Evolutionary conservation across 2,113 vertebrate genomes (phyloP).

Genomic region (Pyxicephalus adspersus): DNA sequence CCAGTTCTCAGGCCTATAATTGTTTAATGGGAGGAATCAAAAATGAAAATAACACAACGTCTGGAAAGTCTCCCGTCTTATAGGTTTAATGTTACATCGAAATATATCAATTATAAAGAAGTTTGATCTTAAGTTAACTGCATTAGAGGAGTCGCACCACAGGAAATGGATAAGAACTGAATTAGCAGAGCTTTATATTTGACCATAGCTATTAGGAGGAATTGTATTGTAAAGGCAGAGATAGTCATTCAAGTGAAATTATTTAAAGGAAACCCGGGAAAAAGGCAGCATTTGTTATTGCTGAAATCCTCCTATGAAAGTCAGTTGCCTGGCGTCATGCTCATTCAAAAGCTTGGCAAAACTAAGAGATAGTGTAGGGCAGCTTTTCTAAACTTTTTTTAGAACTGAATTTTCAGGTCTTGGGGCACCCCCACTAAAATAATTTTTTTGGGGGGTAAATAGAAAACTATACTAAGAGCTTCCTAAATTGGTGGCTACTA

Average conservation of each 20-base stretch:
- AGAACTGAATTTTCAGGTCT: too few relatives aligned
- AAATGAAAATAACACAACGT: constrained; percentile 30
- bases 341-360: too few relatives aligned
- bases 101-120: constrained; percentile 47
- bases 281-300: too few relatives aligned
- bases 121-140: constrained; percentile 8
- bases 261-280: not conserved
- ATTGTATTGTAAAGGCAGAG: not conserved
- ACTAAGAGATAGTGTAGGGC: too few relatives aligned
- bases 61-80: not conserved
- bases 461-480: too few relatives aligned
- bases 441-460: too few relatives aligned
- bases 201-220: constrained; percentile 10
- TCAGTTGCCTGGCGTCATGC: too few relatives aligned
- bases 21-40: constrained; percentile 35
- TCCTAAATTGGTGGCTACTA: too few relatives aligned
- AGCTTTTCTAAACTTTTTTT: too few relatives aligned
- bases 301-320: too few relatives aligned
- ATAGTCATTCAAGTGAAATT: constrained; percentile 8
- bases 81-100: constrained; percentile 13
- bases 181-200: constrained; percentile 24
- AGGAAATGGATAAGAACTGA: constrained; percentile 50
- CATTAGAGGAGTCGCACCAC: constrained; percentile 26
- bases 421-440: too few relatives aligned
- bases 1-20: constrained; percentile 1